phyloP scores from a whole-genome alignment of 2,888 invertebrate genomes.

The Perizoma flavofasciatum region DNA sequence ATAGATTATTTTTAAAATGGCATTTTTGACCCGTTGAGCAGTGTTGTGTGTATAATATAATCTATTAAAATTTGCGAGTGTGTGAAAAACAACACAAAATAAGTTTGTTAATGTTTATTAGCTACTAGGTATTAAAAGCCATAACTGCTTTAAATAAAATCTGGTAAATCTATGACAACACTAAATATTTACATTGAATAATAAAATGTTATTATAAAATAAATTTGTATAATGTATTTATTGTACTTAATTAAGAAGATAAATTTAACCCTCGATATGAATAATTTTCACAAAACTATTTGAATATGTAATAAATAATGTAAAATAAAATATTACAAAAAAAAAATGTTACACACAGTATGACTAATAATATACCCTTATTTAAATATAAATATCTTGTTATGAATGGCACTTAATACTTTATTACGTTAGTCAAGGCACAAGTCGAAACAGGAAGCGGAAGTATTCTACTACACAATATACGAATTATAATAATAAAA shows the following conservation, averaged over 20 bases:
- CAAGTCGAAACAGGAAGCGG: slow-evolving; percentile 23
- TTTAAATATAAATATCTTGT: slow-evolving; percentile 21
- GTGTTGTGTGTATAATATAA: too few species aligned
- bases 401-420: slow-evolving; percentile 37
- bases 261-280: slow-evolving; percentile 1
- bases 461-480: neutral
- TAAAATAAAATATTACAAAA: slow-evolving; percentile 13
- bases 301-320: slow-evolving; percentile 10
- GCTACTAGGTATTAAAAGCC: slow-evolving; percentile 62
- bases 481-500: neutral
- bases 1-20: too few species aligned
- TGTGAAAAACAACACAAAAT: slow-evolving; percentile 33
- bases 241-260: slow-evolving; percentile 2
- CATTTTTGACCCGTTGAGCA: too few species aligned
- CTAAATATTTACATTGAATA: slow-evolving; percentile 41
- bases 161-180: slow-evolving; percentile 45
- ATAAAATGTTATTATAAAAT: slow-evolving; percentile 29
- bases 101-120: slow-evolving; percentile 65
- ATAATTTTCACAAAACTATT: neutral
- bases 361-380: slow-evolving; percentile 24
- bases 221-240: neutral
- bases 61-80: neutral
- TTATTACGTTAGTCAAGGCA: slow-evolving; percentile 34
- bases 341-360: slow-evolving; percentile 17
- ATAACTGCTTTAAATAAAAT: slow-evolving; percentile 52